Evolutionary conservation across 2,113 vertebrate genomes (phyloP).

Genomic region (Elephas maximus): DNA sequence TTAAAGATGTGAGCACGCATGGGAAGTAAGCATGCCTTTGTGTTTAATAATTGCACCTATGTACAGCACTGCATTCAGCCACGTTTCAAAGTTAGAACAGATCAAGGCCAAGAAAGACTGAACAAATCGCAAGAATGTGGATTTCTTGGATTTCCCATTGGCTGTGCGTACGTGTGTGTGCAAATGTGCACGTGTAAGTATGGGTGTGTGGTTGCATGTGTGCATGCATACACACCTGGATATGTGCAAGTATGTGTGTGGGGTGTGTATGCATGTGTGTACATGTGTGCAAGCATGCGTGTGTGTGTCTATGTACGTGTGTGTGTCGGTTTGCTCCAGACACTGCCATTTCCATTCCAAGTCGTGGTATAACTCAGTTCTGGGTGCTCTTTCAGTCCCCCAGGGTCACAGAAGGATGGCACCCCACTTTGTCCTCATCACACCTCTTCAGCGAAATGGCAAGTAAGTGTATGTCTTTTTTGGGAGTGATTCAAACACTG

Average conservation of each 20-base stretch:
- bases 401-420: no score
- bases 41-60: fast-evolving
- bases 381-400: background rate
- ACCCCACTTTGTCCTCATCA: no score
- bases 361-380: background rate
- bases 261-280: no score
- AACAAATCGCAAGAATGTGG: fast-evolving
- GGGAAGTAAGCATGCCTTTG: background rate
- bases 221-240: background rate
- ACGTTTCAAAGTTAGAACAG: no score
- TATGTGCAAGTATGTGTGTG: background rate
- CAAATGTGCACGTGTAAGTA: background rate
- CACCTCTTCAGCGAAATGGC: background rate
- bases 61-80: fast-evolving
- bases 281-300: background rate
- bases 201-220: no score
- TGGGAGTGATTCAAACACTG: background rate
- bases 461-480: background rate
- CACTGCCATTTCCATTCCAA: background rate
- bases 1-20: fast-evolving
- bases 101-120: background rate
- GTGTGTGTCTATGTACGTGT: no score
- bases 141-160: background rate
- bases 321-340: fast-evolving
- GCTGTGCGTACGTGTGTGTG: no score